Evolutionary conservation across 2,113 vertebrate species (phyloP).

Genomic region (Proteles cristata): DNA sequence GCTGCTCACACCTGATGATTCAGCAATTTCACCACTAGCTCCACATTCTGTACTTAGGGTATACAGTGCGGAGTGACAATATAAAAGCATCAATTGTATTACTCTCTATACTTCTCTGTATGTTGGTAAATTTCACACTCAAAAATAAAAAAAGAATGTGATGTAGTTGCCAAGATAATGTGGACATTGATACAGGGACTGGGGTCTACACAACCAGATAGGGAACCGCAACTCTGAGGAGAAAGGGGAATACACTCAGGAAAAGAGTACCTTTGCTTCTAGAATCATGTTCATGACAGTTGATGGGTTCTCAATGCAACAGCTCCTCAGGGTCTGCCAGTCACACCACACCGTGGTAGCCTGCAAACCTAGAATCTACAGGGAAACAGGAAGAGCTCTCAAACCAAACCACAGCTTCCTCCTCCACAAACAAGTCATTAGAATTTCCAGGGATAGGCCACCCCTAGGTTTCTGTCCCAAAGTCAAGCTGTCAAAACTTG

Average conservation of each 20-base stretch:
- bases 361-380: conserved; percentile 92
- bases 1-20: background rate
- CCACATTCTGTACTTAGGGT: background rate
- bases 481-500: background rate
- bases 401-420: background rate
- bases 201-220: background rate
- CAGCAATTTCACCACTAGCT: background rate
- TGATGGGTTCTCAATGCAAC: conserved; percentile 89
- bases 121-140: background rate
- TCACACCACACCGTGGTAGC: conserved; percentile 87
- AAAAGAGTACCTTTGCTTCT: conserved; percentile 90
- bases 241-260: background rate
- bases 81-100: background rate
- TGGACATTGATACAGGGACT: background rate
- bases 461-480: background rate
- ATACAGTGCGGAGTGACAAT: background rate
- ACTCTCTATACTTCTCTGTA: background rate
- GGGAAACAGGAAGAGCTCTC: conserved; percentile 52
- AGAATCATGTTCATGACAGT: conserved; percentile 90
- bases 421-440: background rate
- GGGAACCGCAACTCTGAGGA: background rate
- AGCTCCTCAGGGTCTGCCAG: conserved; percentile 93
- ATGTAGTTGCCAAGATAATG: background rate
- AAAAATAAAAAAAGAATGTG: background rate
- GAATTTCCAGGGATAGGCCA: background rate